phyloP scores from a whole-genome alignment of 2,797 vertebrate genomes.

The Coregonus suidteri region DNA sequence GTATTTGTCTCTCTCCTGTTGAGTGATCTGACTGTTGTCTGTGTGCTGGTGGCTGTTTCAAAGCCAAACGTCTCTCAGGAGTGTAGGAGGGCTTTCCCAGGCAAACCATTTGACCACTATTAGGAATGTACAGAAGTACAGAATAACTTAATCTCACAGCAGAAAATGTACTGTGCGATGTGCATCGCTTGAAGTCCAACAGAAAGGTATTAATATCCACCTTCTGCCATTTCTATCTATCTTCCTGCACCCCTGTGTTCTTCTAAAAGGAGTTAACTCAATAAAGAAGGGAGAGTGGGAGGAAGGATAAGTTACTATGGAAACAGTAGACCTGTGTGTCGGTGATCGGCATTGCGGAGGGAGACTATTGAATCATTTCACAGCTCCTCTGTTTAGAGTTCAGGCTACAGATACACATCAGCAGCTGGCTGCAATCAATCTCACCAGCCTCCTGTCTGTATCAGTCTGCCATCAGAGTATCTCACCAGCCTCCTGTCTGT shows the following conservation, averaged over 20 bases:
- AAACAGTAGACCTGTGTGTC: slow-evolving; percentile 64
- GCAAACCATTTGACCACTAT: neutral
- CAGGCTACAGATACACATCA: slow-evolving; percentile 8
- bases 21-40: neutral
- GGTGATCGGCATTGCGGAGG: slow-evolving; percentile 69
- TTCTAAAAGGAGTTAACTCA: slow-evolving; percentile 70
- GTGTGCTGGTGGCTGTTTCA: neutral
- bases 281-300: slow-evolving; percentile 71
- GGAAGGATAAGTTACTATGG: slow-evolving; percentile 73
- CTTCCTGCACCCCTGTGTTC: slow-evolving; percentile 50
- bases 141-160: neutral
- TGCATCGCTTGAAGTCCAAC: slow-evolving; percentile 9
- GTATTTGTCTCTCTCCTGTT: neutral
- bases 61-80: neutral
- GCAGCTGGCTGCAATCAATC: neutral
- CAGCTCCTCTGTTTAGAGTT: slow-evolving; percentile 47
- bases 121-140: neutral
- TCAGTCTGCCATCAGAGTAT: neutral
- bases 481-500: neutral
- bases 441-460: neutral
- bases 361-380: slow-evolving; percentile 36
- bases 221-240: slow-evolving; percentile 40
- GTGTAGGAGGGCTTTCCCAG: neutral
- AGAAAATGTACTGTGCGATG: neutral
- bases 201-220: slow-evolving; percentile 28